Percentiles rank a stretch among this genome's conserved stretches.
phyloP scores from a whole-genome alignment of 2,113 vertebrate species.

The Psettodes erumei region DNA sequence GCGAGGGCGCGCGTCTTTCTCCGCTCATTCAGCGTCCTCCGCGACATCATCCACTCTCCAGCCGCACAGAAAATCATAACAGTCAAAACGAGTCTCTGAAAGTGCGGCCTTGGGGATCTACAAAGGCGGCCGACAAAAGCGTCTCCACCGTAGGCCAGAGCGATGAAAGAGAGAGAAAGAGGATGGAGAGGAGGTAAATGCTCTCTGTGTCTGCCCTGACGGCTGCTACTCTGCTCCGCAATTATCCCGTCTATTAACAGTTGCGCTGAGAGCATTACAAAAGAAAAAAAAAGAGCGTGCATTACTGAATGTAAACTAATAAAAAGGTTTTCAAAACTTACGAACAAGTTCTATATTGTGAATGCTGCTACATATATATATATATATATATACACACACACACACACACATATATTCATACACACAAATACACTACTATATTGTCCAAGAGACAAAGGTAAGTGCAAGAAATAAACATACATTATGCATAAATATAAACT shows the following conservation, averaged over 20 bases:
- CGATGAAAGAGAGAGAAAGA: constrained; percentile 47
- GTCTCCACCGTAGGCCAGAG: constrained; percentile 27
- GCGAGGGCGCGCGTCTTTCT: constrained; percentile 53
- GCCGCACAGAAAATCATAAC: constrained; percentile 31
- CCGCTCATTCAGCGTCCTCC: constrained; percentile 61
- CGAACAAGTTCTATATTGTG: no score
- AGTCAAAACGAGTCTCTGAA: constrained; percentile 24
- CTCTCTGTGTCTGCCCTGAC: constrained; percentile 40
- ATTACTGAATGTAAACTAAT: constrained; percentile 23
- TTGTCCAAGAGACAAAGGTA: background rate
- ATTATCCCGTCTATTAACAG: constrained; percentile 36
- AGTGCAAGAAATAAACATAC: background rate
- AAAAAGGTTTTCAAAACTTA: no score
- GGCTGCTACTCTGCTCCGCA: constrained; percentile 43
- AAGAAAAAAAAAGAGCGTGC: constrained; percentile 21
- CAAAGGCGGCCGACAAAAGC: constrained; percentile 62
- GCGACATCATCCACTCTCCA: constrained; percentile 32
- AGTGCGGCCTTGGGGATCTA: constrained; percentile 73
- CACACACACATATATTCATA: no score
- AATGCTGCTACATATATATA: background rate
- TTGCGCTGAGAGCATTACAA: constrained; percentile 20
- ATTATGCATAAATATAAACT: background rate
- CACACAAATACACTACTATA: no score
- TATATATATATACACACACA: no score
- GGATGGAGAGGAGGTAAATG: constrained; percentile 44